A percentile compares a stretch with the other conserved stretches of the same genome.
phyloP scores from a whole-genome alignment of 2,797 vertebrate genomes.

The Phataginus tetradactyla region DNA sequence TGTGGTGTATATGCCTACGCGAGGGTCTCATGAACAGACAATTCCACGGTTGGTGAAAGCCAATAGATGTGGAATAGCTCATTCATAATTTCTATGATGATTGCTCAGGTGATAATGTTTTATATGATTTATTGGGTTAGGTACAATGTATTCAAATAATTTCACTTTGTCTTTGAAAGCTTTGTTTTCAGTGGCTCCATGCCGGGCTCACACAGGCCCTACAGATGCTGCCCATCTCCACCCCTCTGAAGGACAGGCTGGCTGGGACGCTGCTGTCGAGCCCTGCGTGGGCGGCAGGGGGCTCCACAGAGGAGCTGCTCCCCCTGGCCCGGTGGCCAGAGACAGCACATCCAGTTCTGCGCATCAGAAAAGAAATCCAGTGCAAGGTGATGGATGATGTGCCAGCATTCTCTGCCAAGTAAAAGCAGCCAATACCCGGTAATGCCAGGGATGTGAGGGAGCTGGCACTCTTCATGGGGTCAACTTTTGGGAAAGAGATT shows the following conservation, averaged over 20 bases:
- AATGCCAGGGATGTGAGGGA: neutral
- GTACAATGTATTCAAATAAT: neutral
- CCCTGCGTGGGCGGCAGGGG: too few relatives aligned
- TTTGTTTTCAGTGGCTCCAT: fast-evolving
- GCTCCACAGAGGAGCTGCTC: too few relatives aligned
- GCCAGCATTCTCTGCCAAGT: neutral
- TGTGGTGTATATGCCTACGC: fast-evolving
- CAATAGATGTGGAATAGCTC: too few relatives aligned
- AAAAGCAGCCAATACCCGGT: neutral
- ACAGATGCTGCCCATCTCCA: fast-evolving
- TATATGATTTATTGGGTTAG: too few relatives aligned
- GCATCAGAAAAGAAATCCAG: neutral
- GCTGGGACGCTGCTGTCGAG: too few relatives aligned
- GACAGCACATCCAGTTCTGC: neutral
- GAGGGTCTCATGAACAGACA: neutral
- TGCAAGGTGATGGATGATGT: too few relatives aligned
- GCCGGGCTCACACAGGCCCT: fast-evolving
- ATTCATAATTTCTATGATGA: neutral
- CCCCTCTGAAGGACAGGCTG: too few relatives aligned
- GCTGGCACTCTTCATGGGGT: neutral
- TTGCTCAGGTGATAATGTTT: fast-evolving
- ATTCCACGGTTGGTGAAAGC: neutral
- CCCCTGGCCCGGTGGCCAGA: neutral
- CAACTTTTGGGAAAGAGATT: neutral
- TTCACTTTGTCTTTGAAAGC: neutral